Base-by-base conservation (phyloP, 2,113 vertebrate species). In the Parotia lawesii region DNA sequence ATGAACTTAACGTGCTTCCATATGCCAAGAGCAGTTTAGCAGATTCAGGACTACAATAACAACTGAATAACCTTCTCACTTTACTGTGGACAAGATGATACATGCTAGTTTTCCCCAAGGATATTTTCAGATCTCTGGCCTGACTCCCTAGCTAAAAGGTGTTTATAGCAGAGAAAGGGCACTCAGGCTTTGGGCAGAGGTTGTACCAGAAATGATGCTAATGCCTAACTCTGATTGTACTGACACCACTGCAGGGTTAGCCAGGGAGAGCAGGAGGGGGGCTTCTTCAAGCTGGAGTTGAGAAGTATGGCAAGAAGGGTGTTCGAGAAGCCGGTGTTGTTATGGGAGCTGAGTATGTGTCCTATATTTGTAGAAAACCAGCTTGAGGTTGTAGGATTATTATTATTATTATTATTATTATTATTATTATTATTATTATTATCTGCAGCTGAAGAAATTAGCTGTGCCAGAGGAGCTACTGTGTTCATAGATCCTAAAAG, bases 21-120 rank as follows among this genome's bases (percentile, higher is more conserved):
- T 29, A n/a, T 0, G 38, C 82, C 85, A 51, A 51, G 78, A 95
- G 60, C 89, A 82, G 81, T 95, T 95, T 87, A 90, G 69, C 71
- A 91, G 77, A 87, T 87, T 56, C 87, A 58, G 70, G 58, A 42
- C 47, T 87, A 69, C 54, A 82, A 4, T 40, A 93, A 79, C 54
- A 87, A 85, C 64, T 70, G 74, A 95, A 70, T 91, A 91, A 95
- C 91, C 72, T 90, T 94, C 87, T 93, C 94, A 86, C 37, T 94
- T 91, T 62, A 18, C 71, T 60, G 51, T 17, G 60, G 71, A 91
- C 71, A 87, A 80, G 67, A 88, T 47, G 54, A 87, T 94, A 60
- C n/a, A 51, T 47, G 42, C n/a, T 70, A 53, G 42, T 65, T 91
- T 94, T 66, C 85, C 78, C 72, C 47, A 80, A 57, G 87, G 82